A percentile compares a stretch with the other conserved stretches of the same genome.
Evolutionary conservation across 2,888 invertebrate species (phyloP).

Genomic region (Plusia festucae): DNA sequence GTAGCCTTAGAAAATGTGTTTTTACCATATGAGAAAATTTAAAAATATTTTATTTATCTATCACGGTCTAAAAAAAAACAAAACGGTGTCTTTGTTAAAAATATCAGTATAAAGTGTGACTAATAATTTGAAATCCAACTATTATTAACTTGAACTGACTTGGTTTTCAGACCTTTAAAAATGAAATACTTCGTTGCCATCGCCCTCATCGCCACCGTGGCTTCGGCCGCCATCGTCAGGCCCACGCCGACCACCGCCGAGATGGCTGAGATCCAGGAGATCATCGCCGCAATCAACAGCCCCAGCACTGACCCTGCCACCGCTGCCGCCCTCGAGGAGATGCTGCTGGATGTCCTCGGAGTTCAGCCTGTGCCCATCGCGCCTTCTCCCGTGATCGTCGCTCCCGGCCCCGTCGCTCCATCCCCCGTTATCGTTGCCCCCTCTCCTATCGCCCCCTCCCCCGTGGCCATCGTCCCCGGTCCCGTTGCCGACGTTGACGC

Average conservation of each 20-base stretch:
- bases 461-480: slow-evolving; percentile 34
- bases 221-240: slow-evolving; percentile 62
- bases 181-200: slow-evolving; percentile 77
- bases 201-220: slow-evolving; percentile 71
- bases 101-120: not conserved
- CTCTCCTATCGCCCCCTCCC: slow-evolving; percentile 42
- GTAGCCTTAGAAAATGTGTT: not conserved
- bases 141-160: not conserved
- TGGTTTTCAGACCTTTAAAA: slow-evolving; percentile 54
- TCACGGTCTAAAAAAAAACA: not conserved
- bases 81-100: not conserved
- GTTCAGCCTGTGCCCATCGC: slow-evolving; percentile 18
- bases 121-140: not conserved
- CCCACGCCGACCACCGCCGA: slow-evolving; percentile 50
- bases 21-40: not conserved
- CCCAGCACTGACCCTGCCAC: slow-evolving; percentile 39
- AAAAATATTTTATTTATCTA: not conserved
- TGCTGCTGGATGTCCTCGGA: slow-evolving; percentile 25
- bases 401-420: slow-evolving; percentile 20
- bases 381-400: slow-evolving; percentile 15
- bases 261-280: slow-evolving; percentile 64
- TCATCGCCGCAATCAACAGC: slow-evolving; percentile 74
- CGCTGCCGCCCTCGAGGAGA: slow-evolving; percentile 28
- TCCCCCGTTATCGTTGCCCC: slow-evolving; percentile 33
- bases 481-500: slow-evolving; percentile 38